Base-by-base conservation (phyloP, 2,888 invertebrate genomes). In the Acanthosoma haemorrhoidale region DNA sequence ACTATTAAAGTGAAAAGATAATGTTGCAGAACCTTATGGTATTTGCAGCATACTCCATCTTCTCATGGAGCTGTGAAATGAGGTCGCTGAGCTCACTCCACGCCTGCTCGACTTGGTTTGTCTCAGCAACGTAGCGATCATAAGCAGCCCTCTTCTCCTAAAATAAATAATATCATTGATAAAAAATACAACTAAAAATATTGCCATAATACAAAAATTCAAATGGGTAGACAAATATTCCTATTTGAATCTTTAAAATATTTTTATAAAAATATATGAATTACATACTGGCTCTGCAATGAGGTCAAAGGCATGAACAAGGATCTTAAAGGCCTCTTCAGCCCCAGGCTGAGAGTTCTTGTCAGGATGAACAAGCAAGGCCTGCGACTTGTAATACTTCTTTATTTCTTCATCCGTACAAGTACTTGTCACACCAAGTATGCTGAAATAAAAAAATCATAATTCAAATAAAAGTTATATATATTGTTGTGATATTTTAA, bases 281-380 rank as follows among this genome's bases (percentile, higher is more conserved):
- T n/a, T 76, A 79, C 84, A 82, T 80, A 92, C 92, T 76, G 92
- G 90, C 81, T 91, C 93, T 29, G 95, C 95, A 76, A 96, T 94
- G 79, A 95, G 87, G 80, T 96, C 95, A 81, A 96, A 96, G 6
- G 96, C 96, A 78, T 94, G 92, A 77, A 94, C 94, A 75, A 96
- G 83, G 78, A 96, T 95, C 82, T 96, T 96, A 80, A 96, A 96
- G 38, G 96, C 95, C 81, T 96, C 96, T 78, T 96, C 96, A 0
- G 96, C 95, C 32, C 96, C 96, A 4, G 94, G 92, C 79, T 94
- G 93, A 78, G 90, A 91, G 80, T 96, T 96, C 82, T 96, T 96
- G 79, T 96, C 96, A 0, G 96, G 96, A 82, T 96, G 96, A 38
- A 96, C 96, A 39, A 96, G 84, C 77, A 96, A 91, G 8, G 95